phyloP scores from a whole-genome alignment of 2,113 vertebrate species.

The Dipodomys ordii region DNA sequence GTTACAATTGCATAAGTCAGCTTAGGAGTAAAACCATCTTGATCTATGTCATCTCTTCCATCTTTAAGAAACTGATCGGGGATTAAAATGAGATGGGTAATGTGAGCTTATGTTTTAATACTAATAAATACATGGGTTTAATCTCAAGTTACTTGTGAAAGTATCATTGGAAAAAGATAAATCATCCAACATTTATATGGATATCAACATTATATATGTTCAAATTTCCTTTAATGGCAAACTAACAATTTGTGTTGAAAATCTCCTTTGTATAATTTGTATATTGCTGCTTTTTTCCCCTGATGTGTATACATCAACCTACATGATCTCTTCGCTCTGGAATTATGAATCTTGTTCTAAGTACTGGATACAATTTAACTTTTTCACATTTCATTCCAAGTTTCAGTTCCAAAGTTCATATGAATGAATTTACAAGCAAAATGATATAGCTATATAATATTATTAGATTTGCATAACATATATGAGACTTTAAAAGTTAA shows the following conservation, averaged over 20 bases:
- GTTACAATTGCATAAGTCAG: neutral
- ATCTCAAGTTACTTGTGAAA: neutral
- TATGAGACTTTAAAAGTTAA: neutral
- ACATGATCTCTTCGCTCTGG: neutral
- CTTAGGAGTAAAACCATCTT: neutral
- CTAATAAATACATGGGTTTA: neutral
- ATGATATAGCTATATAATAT: neutral
- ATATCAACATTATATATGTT: neutral
- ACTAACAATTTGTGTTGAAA: neutral
- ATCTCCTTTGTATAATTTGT: neutral
- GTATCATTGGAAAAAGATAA: neutral
- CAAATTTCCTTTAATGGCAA: neutral
- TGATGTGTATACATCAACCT: neutral
- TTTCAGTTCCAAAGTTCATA: neutral
- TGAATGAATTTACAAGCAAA: neutral
- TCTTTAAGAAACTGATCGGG: neutral
- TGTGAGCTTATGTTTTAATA: neutral
- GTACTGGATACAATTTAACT: neutral
- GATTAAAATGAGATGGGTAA: neutral
- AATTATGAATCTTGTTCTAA: neutral
- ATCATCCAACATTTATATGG: neutral
- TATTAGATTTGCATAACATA: neutral
- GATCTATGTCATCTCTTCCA: neutral
- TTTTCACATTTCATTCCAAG: neutral
- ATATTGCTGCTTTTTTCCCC: neutral